phyloP scores from a whole-genome alignment of 2,113 vertebrate species.

The Periophthalmodon schlosseri region DNA sequence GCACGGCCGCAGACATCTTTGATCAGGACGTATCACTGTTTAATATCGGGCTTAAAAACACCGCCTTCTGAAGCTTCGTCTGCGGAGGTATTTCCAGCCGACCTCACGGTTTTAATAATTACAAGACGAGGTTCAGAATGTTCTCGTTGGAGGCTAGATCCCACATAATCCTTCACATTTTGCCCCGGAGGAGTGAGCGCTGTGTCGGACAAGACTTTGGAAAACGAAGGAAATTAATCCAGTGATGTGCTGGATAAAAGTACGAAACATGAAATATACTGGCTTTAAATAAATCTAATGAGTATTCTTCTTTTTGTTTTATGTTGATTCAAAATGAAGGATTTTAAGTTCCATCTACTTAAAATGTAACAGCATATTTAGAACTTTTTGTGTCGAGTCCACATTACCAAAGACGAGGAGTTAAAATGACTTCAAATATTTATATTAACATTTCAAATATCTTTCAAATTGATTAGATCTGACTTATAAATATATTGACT shows the following conservation, averaged over 20 bases:
- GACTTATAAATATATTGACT: no score
- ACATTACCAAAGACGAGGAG: no score
- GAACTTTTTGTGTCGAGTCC: no score
- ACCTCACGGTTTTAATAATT: slow-evolving; percentile 9
- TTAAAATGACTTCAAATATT: no score
- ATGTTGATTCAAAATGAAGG: no score
- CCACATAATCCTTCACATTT: slow-evolving; percentile 47
- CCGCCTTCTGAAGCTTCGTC: neutral
- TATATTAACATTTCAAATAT: no score
- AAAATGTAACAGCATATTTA: no score
- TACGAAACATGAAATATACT: neutral
- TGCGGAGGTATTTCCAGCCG: neutral
- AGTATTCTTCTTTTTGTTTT: no score
- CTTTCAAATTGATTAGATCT: no score
- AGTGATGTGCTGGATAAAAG: neutral
- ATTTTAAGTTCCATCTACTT: no score
- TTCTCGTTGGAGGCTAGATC: slow-evolving; percentile 32
- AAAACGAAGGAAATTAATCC: slow-evolving; percentile 19
- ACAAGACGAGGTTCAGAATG: slow-evolving; percentile 3
- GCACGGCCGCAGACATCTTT: slow-evolving; percentile 22
- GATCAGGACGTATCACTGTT: slow-evolving; percentile 23
- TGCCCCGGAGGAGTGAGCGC: neutral
- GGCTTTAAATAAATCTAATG: no score
- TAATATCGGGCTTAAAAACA: neutral
- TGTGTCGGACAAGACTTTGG: neutral